phyloP scores from a whole-genome alignment of 2,113 vertebrate genomes.

The Malurus cyaneus region DNA sequence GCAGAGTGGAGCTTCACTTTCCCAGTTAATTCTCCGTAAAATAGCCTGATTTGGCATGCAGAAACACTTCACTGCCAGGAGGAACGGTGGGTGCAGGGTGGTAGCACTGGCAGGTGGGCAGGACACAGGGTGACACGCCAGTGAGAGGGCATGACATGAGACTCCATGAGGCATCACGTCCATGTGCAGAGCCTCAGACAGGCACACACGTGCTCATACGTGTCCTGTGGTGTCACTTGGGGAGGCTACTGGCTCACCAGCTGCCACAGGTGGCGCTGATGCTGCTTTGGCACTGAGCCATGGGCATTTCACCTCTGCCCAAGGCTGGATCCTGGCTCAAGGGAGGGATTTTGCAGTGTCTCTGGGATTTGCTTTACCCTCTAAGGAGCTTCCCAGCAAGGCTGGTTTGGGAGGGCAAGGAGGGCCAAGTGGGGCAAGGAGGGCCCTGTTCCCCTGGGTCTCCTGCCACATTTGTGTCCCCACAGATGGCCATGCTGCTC shows the following conservation, averaged over 20 bases:
- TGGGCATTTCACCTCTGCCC: not conserved
- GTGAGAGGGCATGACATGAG: fast-evolving
- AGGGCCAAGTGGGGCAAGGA: not conserved
- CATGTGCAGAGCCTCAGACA: not conserved
- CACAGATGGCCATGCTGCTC: constrained; percentile 96
- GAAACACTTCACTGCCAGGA: fast-evolving
- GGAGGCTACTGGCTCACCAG: not conserved
- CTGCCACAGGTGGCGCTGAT: not conserved
- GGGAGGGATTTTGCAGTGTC: not conserved
- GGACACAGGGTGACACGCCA: fast-evolving
- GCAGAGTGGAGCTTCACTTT: fast-evolving
- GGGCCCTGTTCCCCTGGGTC: fast-evolving
- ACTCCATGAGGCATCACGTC: fast-evolving
- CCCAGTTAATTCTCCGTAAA: not conserved
- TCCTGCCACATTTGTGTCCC: not conserved
- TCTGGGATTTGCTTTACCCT: not conserved
- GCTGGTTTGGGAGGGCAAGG: not conserved
- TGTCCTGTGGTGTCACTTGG: not conserved
- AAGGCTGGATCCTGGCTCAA: fast-evolving
- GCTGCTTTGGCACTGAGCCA: not conserved
- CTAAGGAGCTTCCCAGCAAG: not conserved
- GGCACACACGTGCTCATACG: fast-evolving
- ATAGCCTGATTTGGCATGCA: not conserved
- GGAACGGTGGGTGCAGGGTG: fast-evolving
- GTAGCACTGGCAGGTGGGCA: not conserved